Conservation (phyloP, 2,797 vertebrate species). For the Lycodopsis pacificus region DNA sequence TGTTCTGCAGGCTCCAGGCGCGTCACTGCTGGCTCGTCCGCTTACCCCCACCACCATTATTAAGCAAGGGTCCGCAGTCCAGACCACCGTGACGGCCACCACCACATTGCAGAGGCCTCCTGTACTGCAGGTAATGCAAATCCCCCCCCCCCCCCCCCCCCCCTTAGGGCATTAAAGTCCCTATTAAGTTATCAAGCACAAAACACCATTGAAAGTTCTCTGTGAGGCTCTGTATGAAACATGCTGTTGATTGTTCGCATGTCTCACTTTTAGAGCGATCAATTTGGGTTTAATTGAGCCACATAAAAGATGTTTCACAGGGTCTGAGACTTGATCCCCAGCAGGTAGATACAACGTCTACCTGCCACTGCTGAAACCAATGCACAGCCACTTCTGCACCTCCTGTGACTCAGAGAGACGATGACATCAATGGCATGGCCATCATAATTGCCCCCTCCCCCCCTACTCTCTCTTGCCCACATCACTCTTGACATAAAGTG, state of each 20-base stretch:
- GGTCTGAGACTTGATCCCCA: background rate
- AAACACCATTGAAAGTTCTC: background rate
- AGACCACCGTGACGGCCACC: slow-evolving; percentile 87
- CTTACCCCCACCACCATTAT: slow-evolving; percentile 92
- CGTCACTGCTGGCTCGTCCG: slow-evolving; percentile 88
- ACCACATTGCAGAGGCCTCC: slow-evolving; percentile 90
- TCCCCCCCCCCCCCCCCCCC: background rate
- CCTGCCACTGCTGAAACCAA: background rate
- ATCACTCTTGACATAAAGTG: slow-evolving; percentile 3
- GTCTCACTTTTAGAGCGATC: background rate
- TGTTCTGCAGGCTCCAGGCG: slow-evolving; percentile 86
- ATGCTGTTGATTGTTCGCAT: background rate
- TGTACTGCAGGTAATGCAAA: slow-evolving; percentile 86
- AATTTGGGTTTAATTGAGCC: background rate
- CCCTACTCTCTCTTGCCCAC: background rate
- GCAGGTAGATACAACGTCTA: background rate
- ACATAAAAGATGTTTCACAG: background rate
- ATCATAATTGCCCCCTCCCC: background rate
- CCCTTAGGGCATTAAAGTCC: background rate
- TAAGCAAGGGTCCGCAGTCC: slow-evolving; percentile 90
- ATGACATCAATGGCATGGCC: background rate
- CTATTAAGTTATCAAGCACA: background rate
- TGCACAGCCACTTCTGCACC: background rate
- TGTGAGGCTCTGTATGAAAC: background rate
- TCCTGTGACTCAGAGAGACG: slow-evolving; percentile 3